Percentiles rank a stretch among this genome's conserved stretches.
phyloP scores from a whole-genome alignment of 2,888 invertebrate genomes.

The Ernsta delagoae region DNA sequence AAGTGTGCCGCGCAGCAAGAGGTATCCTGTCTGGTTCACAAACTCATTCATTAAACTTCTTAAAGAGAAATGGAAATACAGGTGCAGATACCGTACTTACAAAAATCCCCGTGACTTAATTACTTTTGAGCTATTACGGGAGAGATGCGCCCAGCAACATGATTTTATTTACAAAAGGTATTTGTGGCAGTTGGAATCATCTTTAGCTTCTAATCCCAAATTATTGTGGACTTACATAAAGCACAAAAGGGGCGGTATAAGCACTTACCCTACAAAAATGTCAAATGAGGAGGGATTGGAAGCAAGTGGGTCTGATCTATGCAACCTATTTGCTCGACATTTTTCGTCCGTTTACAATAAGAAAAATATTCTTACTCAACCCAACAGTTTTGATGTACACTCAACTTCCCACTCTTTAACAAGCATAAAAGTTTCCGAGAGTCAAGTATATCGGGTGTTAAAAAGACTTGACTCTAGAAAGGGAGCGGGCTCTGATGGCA shows the following conservation, averaged over 20 bases:
- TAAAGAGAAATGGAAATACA: not conserved
- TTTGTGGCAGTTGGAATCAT: not conserved
- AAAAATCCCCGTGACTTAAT: constrained; percentile 3
- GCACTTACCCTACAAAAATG: not conserved
- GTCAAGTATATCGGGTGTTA: not conserved
- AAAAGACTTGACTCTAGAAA: not conserved
- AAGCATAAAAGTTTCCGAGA: not conserved
- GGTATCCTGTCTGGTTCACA: not conserved
- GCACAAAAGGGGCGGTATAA: not conserved
- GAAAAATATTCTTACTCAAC: no score
- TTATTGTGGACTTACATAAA: not conserved
- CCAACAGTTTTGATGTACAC: no score
- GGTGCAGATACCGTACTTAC: not conserved
- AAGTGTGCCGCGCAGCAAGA: not conserved
- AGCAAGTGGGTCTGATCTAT: not conserved
- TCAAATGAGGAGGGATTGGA: no score
- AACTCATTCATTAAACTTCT: constrained; percentile 2
- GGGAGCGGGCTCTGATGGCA: not conserved
- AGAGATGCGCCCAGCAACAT: not conserved
- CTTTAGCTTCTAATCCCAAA: not conserved
- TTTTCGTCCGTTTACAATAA: no score
- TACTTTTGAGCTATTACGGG: not conserved
- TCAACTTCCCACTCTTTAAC: not conserved
- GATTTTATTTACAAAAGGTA: constrained; percentile 2
- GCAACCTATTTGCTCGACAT: not conserved